Evolutionary conservation across 2,888 invertebrate species (phyloP).

Genomic region (Sphaerophoria rueppellii): DNA sequence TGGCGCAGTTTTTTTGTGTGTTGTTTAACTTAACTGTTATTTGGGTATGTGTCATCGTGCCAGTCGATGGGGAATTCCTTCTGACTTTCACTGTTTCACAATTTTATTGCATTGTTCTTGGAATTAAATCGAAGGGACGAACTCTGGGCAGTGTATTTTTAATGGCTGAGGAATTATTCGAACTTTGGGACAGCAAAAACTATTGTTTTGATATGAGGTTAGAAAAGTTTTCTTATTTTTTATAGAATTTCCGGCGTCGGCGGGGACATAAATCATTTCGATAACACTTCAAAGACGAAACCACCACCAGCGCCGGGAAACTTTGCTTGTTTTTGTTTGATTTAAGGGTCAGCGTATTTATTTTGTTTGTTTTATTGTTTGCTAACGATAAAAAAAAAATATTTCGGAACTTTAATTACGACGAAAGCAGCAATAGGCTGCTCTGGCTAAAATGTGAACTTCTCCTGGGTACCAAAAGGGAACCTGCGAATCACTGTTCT

Average conservation of each 20-base stretch:
- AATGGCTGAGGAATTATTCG: not conserved
- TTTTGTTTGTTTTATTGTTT: too few relatives aligned
- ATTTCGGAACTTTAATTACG: too few relatives aligned
- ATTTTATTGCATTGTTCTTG: constrained; percentile 30
- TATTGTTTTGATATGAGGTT: not conserved
- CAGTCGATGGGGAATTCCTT: constrained; percentile 27
- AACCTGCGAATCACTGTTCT: too few relatives aligned
- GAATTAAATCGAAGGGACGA: constrained; percentile 32
- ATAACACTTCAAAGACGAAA: constrained; percentile 49
- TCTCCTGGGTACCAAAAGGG: too few relatives aligned
- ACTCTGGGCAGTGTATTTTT: constrained; percentile 5
- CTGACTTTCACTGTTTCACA: constrained; percentile 36
- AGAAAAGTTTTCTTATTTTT: not conserved
- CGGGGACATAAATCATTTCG: constrained; percentile 54
- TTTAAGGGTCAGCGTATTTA: too few relatives aligned
- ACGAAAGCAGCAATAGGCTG: too few relatives aligned
- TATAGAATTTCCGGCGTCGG: constrained; percentile 43
- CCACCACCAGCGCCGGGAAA: not conserved
- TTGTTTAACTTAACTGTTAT: not conserved
- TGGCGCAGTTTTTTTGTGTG: not conserved
- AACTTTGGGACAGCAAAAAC: not conserved
- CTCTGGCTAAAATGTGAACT: too few relatives aligned
- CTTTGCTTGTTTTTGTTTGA: too few relatives aligned
- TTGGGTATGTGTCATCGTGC: constrained; percentile 48
- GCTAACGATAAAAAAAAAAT: too few relatives aligned